Conservation (phyloP, 2,113 vertebrate species). For the Limanda limanda region DNA sequence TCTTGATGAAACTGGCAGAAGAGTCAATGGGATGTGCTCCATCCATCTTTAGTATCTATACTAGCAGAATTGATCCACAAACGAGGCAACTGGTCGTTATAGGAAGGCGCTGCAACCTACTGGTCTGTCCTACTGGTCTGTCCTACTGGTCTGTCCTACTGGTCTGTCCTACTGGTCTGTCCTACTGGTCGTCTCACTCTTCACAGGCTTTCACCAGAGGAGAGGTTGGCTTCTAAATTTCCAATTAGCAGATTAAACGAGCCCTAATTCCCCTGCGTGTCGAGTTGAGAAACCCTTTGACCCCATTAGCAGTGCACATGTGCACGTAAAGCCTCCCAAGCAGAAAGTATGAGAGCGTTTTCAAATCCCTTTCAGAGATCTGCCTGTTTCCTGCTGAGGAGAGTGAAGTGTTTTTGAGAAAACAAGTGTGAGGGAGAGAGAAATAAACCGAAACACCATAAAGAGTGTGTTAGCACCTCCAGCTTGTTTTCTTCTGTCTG, state of each 20-base stretch:
- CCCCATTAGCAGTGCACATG: slow-evolving; percentile 56
- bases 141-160: background rate
- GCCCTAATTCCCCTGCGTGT: slow-evolving; percentile 60
- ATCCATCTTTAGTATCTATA: background rate
- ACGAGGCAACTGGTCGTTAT: too few relatives aligned
- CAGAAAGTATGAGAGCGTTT: slow-evolving; percentile 43
- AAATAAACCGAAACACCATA: too few relatives aligned
- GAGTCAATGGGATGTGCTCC: slow-evolving; percentile 9
- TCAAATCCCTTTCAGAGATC: slow-evolving; percentile 32
- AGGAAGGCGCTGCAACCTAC: too few relatives aligned
- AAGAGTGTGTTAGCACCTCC: too few relatives aligned
- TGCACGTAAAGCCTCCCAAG: slow-evolving; percentile 1
- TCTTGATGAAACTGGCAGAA: too few relatives aligned
- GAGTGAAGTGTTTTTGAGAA: background rate
- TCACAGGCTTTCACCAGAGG: slow-evolving; percentile 25
- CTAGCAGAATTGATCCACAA: slow-evolving; percentile 14
- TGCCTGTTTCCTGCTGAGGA: slow-evolving; percentile 43
- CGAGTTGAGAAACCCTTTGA: slow-evolving; percentile 51
- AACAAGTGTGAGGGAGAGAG: too few relatives aligned
- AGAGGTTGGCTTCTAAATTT: slow-evolving; percentile 46
- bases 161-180: background rate
- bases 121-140: background rate
- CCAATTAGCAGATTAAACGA: slow-evolving; percentile 70
- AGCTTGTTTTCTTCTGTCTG: too few relatives aligned
- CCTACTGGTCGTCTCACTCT: background rate